Conservation (phyloP, 2,888 invertebrate genomes). For the Caenorhabditis angaria region DNA sequence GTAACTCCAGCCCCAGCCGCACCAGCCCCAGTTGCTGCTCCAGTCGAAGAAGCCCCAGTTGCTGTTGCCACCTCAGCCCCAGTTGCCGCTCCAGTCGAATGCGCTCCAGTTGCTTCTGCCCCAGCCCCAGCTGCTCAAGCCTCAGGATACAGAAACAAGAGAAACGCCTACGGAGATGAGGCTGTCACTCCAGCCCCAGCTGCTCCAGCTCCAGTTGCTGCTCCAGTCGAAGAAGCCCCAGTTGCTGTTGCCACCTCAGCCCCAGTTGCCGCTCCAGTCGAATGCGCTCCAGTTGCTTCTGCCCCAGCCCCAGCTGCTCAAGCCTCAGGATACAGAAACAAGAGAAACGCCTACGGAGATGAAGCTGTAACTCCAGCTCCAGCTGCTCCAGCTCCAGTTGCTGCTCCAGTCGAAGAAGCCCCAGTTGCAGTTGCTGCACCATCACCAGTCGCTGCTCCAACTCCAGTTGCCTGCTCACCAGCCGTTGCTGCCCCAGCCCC, state of each 20-base stretch:
- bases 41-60: slow-evolving; percentile 31
- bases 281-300: not conserved
- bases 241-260: slow-evolving; percentile 9
- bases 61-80: slow-evolving; percentile 30
- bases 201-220: slow-evolving; percentile 32
- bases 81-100: slow-evolving; percentile 15
- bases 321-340: slow-evolving; percentile 43
- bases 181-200: slow-evolving; percentile 46
- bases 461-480: slow-evolving; percentile 33
- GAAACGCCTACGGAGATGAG: slow-evolving; percentile 57
- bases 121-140: slow-evolving; percentile 34
- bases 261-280: slow-evolving; percentile 19
- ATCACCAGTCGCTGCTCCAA: slow-evolving; percentile 18
- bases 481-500: slow-evolving; percentile 34
- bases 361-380: slow-evolving; percentile 47
- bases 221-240: slow-evolving; percentile 23
- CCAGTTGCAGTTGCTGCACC: slow-evolving; percentile 20
- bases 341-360: slow-evolving; percentile 54
- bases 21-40: slow-evolving; percentile 22
- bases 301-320: slow-evolving; percentile 21
- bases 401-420: slow-evolving; percentile 14
- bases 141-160: slow-evolving; percentile 43
- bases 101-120: slow-evolving; percentile 22
- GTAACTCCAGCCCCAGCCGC: slow-evolving; percentile 41
- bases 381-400: slow-evolving; percentile 20